Percentiles rank a stretch among this genome's conserved stretches.
Conservation (phyloP, 2,797 vertebrate genomes). For the Todus mexicanus region DNA sequence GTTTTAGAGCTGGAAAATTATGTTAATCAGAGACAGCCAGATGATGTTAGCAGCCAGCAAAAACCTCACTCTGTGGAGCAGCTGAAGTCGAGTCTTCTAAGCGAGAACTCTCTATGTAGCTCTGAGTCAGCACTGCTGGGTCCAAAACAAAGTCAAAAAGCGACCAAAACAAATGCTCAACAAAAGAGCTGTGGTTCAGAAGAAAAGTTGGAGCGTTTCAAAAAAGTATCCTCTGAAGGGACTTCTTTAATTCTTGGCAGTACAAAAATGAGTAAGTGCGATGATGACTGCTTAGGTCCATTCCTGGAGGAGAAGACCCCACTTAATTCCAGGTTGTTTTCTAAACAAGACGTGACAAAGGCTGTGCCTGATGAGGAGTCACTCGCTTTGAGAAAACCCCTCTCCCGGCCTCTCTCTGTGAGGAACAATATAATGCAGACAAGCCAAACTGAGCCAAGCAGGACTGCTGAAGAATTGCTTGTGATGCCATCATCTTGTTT, state of each 20-base stretch:
- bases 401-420: slow-evolving; percentile 72
- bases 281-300: slow-evolving; percentile 45
- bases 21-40: slow-evolving; percentile 67
- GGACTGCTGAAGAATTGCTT: slow-evolving; percentile 77
- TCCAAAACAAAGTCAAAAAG: slow-evolving; percentile 67
- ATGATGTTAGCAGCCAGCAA: slow-evolving; percentile 68
- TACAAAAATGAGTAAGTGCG: slow-evolving; percentile 33
- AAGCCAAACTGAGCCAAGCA: slow-evolving; percentile 74
- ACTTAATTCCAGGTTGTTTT: slow-evolving; percentile 56
- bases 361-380: slow-evolving; percentile 77
- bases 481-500: slow-evolving; percentile 69
- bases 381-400: slow-evolving; percentile 78
- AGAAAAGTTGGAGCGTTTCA: slow-evolving; percentile 65
- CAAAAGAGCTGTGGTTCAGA: slow-evolving; percentile 52
- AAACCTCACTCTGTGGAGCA: slow-evolving; percentile 59
- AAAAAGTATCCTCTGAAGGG: slow-evolving; percentile 73
- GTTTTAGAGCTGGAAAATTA: slow-evolving; percentile 66
- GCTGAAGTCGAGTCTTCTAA: slow-evolving; percentile 46
- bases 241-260: slow-evolving; percentile 51
- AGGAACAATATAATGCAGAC: slow-evolving; percentile 73
- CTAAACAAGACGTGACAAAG: slow-evolving; percentile 69
- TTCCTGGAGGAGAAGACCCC: slow-evolving; percentile 58
- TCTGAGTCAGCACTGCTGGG: slow-evolving; percentile 71
- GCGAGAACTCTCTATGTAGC: slow-evolving; percentile 41
- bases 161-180: slow-evolving; percentile 59